phyloP scores from a whole-genome alignment of 2,797 vertebrate species.

The Arnoldichthys spilopterus region DNA sequence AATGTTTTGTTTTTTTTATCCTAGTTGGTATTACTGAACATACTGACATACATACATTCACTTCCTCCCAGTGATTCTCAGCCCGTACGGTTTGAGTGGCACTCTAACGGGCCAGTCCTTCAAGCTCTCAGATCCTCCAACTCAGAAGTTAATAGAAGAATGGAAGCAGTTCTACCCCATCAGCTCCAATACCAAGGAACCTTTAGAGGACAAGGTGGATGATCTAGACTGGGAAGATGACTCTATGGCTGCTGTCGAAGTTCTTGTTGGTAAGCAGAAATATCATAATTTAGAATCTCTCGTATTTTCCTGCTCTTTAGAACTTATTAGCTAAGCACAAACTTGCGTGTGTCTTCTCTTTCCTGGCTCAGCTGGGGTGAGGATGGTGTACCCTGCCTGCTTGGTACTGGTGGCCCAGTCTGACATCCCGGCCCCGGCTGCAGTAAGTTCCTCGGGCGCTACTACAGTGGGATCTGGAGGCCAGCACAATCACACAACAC shows the following conservation, averaged over 20 bases:
- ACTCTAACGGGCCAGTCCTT: conserved; percentile 97
- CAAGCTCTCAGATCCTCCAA: conserved; percentile 97
- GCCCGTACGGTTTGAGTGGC: conserved; percentile 96
- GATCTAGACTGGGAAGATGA: conserved; percentile 99
- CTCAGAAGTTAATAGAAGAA: conserved; percentile 96
- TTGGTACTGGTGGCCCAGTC: conserved; percentile 96
- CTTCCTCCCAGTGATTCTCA: conserved; percentile 88
- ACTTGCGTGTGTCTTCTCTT: neutral
- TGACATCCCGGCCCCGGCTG: conserved; percentile 88
- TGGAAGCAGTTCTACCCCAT: conserved; percentile 99
- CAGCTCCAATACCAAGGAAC: conserved; percentile 86
- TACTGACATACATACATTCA: conserved; percentile 4
- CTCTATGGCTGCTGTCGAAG: conserved; percentile 95
- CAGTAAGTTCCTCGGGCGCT: conserved; percentile 89
- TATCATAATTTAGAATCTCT: neutral
- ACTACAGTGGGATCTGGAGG: conserved; percentile 89
- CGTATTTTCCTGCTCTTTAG: neutral
- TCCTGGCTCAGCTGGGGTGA: conserved; percentile 85
- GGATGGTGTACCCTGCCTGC: conserved; percentile 98
- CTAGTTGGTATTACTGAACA: neutral
- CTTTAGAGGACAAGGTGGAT: conserved; percentile 89
- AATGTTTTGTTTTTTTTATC: too few species aligned
- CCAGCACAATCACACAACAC: conserved; percentile 95
- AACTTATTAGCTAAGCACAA: neutral
- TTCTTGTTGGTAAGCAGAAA: conserved; percentile 89